Evolutionary conservation across 2,113 vertebrate species (phyloP).

Genomic region (Aegypius monachus): DNA sequence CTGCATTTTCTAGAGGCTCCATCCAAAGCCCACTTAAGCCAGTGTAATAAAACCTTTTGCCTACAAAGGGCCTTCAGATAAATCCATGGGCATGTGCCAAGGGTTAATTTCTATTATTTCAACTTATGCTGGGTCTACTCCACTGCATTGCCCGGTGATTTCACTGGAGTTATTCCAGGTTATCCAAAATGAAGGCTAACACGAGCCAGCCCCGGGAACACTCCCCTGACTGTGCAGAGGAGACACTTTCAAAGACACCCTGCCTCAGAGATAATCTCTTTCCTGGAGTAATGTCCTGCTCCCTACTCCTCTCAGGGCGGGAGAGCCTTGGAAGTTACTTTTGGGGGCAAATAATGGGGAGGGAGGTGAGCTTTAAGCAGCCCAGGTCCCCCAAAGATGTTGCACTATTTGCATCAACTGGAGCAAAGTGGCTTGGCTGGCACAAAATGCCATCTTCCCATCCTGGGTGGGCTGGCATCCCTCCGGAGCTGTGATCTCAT

Average conservation of each 20-base stretch:
- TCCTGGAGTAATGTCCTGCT: neutral
- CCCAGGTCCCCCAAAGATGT: neutral
- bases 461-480: neutral
- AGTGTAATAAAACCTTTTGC: conserved; percentile 33
- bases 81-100: conserved; percentile 7
- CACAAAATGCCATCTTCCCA: neutral
- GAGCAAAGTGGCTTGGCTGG: neutral
- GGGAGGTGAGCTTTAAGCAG: neutral
- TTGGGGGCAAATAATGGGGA: rapidly evolving
- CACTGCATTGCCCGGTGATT: neutral
- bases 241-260: neutral
- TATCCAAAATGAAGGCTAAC: neutral
- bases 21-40: conserved; percentile 34
- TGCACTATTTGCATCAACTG: neutral
- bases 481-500: neutral
- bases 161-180: neutral
- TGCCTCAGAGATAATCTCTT: neutral
- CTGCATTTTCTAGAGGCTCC: neutral
- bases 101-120: conserved; percentile 35
- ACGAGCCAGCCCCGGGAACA: rapidly evolving
- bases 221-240: neutral
- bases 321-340: neutral
- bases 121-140: neutral
- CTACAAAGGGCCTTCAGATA: conserved; percentile 20
- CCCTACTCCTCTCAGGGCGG: neutral